These are phyloP conservation scores for Bradysia coprophila DNA, from an alignment of 1,140 invertebrate species.

Conservation along the genomic window DNA sequence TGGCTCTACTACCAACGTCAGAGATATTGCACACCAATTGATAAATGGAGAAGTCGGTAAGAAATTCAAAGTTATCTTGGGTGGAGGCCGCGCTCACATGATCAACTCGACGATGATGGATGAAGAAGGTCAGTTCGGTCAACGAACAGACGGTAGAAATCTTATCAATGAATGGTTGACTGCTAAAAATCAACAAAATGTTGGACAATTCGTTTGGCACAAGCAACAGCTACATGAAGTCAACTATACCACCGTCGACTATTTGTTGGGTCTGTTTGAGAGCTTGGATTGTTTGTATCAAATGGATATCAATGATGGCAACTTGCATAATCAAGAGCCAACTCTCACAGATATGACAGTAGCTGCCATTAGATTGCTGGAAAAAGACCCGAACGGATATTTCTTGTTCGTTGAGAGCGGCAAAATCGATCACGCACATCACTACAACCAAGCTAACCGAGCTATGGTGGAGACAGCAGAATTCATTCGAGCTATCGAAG, in stretches of 20 bases:
- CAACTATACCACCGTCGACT: slow-evolving; percentile 40
- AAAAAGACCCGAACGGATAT: slow-evolving; percentile 60
- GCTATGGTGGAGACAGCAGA: slow-evolving; percentile 63
- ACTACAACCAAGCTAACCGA: slow-evolving; percentile 54
- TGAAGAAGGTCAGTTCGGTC: slow-evolving; percentile 42
- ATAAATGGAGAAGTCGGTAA: slow-evolving; percentile 43
- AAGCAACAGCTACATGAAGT: slow-evolving; percentile 39
- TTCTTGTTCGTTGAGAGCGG: slow-evolving; percentile 82
- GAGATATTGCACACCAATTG: slow-evolving; percentile 57
- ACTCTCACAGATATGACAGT: slow-evolving; percentile 68
- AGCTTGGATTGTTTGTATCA: slow-evolving; percentile 28
- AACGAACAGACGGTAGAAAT: slow-evolving; percentile 34
- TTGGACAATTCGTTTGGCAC: slow-evolving; percentile 41
- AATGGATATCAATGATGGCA: slow-evolving; percentile 32
- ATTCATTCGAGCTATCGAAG: slow-evolving; percentile 49
- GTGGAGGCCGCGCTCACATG: slow-evolving; percentile 52
- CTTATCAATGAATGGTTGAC: slow-evolving; percentile 45
- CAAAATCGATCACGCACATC: slow-evolving; percentile 70
- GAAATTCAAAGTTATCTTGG: slow-evolving; percentile 41
- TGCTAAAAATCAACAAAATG: slow-evolving; percentile 26
- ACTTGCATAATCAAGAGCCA: slow-evolving; percentile 31
- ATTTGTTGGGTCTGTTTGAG: slow-evolving; percentile 44
- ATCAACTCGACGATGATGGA: slow-evolving; percentile 35
- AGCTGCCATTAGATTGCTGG: slow-evolving; percentile 58
- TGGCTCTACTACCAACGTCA: slow-evolving; percentile 15